These are phyloP conservation scores for Yponomeuta evonymella DNA, from an alignment of 2,888 invertebrate species.

Conservation along the genomic window DNA sequence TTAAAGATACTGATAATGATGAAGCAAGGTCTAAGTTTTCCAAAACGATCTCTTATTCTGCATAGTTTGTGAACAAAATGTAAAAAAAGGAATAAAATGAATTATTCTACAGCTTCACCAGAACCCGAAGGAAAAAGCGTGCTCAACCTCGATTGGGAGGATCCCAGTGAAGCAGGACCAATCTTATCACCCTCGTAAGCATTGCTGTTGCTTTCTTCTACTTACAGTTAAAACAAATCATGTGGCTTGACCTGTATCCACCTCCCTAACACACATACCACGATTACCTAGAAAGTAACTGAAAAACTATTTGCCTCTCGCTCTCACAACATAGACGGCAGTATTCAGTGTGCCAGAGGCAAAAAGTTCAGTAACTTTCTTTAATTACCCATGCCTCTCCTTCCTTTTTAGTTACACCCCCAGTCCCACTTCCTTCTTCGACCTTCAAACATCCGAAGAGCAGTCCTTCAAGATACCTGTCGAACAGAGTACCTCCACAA, in stretches of 20 bases:
- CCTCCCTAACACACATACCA: too few relatives aligned
- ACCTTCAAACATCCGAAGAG: slow-evolving; percentile 15
- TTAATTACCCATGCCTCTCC: background rate
- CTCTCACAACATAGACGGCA: too few relatives aligned
- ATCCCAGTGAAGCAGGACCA: background rate
- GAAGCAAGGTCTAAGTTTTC: too few relatives aligned
- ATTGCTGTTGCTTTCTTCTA: background rate
- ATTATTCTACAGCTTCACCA: background rate
- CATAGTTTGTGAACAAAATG: too few relatives aligned
- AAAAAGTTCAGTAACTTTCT: background rate
- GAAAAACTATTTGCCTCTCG: too few relatives aligned
- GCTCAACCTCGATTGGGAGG: background rate
- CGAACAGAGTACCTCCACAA: background rate
- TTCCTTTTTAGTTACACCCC: background rate
- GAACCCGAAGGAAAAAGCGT: background rate
- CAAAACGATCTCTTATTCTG: too few relatives aligned
- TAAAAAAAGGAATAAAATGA: background rate
- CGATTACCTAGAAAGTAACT: too few relatives aligned
- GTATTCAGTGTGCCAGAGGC: too few relatives aligned
- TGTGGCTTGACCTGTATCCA: too few relatives aligned
- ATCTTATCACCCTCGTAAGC: background rate
- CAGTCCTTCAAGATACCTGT: background rate
- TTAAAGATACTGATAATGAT: too few relatives aligned
- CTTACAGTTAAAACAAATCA: too few relatives aligned
- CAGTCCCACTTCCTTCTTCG: slow-evolving; percentile 24